A percentile compares a stretch with the other conserved stretches of the same genome.
These are phyloP conservation scores for Tyto alba DNA, from an alignment of 2,113 vertebrate genomes.

Conservation along the genomic window DNA sequence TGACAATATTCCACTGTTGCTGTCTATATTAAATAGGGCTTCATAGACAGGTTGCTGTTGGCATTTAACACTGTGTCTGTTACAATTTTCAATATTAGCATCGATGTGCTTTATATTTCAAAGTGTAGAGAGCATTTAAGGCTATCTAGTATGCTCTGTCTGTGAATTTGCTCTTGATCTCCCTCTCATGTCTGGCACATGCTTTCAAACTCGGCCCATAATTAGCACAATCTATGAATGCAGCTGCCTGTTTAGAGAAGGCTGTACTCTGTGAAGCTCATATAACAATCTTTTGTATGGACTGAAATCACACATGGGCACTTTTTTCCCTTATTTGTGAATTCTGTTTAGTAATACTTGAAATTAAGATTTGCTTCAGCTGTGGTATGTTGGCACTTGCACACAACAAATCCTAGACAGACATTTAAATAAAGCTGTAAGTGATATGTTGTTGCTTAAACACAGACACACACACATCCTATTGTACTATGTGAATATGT, in stretches of 20 bases:
- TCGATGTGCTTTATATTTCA: constrained; percentile 5
- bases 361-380: constrained; percentile 20
- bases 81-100: constrained; percentile 3
- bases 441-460: neutral
- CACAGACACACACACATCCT: neutral
- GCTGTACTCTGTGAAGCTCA: neutral
- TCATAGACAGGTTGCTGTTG: neutral
- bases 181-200: constrained; percentile 46
- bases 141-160: neutral
- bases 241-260: constrained; percentile 5
- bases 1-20: neutral
- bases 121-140: constrained; percentile 47
- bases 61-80: constrained; percentile 14
- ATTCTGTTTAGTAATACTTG: neutral
- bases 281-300: neutral
- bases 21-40: neutral
- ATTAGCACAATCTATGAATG: constrained; percentile 38
- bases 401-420: neutral
- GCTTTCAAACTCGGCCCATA: constrained; percentile 48
- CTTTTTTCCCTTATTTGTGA: neutral
- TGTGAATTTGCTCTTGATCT: constrained; percentile 44
- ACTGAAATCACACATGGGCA: neutral
- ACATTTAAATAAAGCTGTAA: neutral
- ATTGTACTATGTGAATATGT: neutral
- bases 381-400: neutral